Evolutionary conservation across 2,113 vertebrate species (phyloP), one percentile per base, ranked within the genome.

Genomic region (Corydoras sp.): DNA sequence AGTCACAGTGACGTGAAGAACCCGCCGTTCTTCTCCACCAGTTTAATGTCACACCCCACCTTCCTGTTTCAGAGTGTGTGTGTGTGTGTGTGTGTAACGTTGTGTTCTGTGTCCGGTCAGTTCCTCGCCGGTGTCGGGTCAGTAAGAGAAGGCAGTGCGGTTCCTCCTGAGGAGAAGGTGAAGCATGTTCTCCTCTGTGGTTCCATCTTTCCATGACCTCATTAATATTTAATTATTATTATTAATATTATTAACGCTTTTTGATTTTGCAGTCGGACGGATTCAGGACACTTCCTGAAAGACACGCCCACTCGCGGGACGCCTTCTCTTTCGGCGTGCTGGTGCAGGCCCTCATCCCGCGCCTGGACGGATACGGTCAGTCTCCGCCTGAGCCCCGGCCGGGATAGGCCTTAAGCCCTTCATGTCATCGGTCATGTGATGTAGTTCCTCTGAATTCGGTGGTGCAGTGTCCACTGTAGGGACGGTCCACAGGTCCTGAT

Each of bases 91-190:
- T 15, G 4, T 7, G 1, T 14, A 1, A 15, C 62, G 24, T 30
- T 53, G 4, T 51, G 9, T 24, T 70, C 62, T 74, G 1, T 73
- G 64, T 81, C 14, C 77, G 30, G 49, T 50, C 81, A 98, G 96
- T 98, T 98, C 88, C 91, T 98, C 18, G 71, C 10, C 14, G 93
- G 89, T 4, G 84, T 97, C 72, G 83, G 84, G 76, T 90, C 87
- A 0, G 86, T 92, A 14, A 88, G 94, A 81, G 93, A 96, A 67
- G 84, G 85, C 74, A 87, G 83, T 0, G 90, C 84, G 54, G 50
- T 97, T 82, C 93, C 96, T 15, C 91, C 93, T 0, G 96, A 98
- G 82, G 96, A 98, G 79, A 89, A 79, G 91, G 96, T 98, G 81
- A 79, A 78, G 9, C 11, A 18, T 50, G 11, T 10, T 18, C 4